phyloP scores from a whole-genome alignment of 2,113 vertebrate species.

The Ramphastos sulfuratus region DNA sequence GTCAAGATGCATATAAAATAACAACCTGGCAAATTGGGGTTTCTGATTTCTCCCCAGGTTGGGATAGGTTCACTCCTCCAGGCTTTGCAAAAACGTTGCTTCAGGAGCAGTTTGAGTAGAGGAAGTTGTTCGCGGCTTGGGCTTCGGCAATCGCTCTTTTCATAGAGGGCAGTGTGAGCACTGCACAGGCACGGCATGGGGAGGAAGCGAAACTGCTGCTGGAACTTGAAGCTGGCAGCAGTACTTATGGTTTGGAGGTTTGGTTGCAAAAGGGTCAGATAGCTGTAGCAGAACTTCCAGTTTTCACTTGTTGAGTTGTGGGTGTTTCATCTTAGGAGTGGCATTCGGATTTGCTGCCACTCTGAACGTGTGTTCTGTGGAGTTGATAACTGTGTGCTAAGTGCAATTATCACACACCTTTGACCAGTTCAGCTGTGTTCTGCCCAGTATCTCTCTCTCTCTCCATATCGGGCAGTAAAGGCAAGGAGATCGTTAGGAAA shows the following conservation, averaged over 20 bases:
- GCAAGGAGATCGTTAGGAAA: not conserved
- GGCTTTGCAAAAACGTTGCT: not conserved
- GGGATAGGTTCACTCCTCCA: not conserved
- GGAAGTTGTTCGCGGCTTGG: constrained; percentile 37
- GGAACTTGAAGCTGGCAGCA: not conserved
- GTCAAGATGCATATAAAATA: not conserved
- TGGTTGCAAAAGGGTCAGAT: not conserved
- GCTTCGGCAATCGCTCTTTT: not conserved
- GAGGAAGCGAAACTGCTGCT: not conserved
- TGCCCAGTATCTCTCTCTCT: not conserved
- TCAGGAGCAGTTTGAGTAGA: constrained; percentile 3
- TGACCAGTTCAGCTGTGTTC: not conserved
- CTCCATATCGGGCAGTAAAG: not conserved
- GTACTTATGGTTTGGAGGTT: not conserved
- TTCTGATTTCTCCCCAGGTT: not conserved
- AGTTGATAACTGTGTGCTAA: not conserved
- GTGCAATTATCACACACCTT: not conserved
- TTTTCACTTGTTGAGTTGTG: not conserved
- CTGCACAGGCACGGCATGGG: fast-evolving
- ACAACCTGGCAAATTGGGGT: not conserved
- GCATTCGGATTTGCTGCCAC: not conserved
- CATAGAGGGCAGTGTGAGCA: not conserved
- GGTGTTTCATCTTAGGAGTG: not conserved
- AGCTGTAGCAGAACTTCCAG: not conserved
- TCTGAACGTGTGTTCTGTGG: not conserved